phyloP scores from a whole-genome alignment of 2,888 invertebrate genomes.

The Morinoia aosen region DNA sequence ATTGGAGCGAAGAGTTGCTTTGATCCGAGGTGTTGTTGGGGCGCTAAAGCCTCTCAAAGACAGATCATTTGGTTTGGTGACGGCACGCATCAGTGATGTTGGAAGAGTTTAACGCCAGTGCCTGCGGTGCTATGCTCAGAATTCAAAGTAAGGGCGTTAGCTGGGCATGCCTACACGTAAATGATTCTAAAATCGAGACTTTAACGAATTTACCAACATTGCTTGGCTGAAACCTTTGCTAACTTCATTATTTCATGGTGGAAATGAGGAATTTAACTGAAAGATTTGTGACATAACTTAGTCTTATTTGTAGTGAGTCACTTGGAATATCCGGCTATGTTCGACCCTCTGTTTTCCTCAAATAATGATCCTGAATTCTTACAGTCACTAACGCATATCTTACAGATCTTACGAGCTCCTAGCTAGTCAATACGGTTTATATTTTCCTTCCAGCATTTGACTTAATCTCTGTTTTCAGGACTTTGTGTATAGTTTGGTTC shows the following conservation, averaged over 20 bases:
- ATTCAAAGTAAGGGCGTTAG: neutral
- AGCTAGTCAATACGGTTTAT: neutral
- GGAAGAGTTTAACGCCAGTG: neutral
- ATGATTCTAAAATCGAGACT: neutral
- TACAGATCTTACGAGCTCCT: neutral
- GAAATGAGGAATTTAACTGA: neutral
- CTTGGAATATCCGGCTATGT: neutral
- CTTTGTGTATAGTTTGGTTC: too few relatives aligned
- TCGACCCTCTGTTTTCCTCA: neutral
- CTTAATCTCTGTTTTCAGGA: too few relatives aligned
- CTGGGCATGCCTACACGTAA: neutral
- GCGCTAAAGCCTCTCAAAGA: slow-evolving; percentile 7
- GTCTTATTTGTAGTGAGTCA: neutral
- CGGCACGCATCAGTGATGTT: slow-evolving; percentile 14
- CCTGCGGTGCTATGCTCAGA: neutral
- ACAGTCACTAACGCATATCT: neutral
- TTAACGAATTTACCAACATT: neutral
- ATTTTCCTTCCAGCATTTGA: neutral
- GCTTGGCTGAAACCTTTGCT: neutral
- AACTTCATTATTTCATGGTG: neutral
- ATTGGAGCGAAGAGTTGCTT: slow-evolving; percentile 31
- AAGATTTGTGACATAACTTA: neutral
- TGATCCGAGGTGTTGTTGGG: slow-evolving; percentile 33
- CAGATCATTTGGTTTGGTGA: neutral
- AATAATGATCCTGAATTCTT: neutral